phyloP scores from a whole-genome alignment of 2,797 vertebrate genomes.

The Oreochromis mossambicus region DNA sequence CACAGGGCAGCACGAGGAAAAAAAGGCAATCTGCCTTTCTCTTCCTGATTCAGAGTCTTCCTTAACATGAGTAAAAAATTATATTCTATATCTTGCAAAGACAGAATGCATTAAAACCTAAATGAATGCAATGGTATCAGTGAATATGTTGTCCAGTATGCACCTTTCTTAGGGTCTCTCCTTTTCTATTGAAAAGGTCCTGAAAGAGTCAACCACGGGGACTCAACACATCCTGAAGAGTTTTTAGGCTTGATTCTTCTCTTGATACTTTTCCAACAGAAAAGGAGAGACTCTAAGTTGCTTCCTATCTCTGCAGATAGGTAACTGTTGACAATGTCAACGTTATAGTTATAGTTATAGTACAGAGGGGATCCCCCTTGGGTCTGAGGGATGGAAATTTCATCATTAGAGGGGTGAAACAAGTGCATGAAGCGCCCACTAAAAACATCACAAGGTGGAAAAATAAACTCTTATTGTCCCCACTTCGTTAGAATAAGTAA shows the following conservation, averaged over 20 bases:
- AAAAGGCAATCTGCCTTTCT: conserved; percentile 1
- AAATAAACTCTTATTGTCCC: background rate
- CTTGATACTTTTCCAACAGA: background rate
- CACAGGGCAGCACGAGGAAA: conserved; percentile 39
- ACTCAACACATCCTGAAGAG: background rate
- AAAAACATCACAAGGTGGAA: background rate
- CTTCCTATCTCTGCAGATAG: background rate
- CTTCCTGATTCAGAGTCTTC: background rate
- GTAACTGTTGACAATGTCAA: background rate
- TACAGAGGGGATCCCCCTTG: background rate
- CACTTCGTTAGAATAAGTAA: background rate
- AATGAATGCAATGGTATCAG: background rate
- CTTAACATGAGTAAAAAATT: background rate
- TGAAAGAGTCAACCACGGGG: background rate
- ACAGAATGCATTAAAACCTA: background rate
- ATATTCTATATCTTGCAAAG: background rate
- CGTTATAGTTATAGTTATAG: background rate
- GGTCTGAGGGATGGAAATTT: background rate
- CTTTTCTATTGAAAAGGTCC: background rate
- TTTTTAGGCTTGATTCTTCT: background rate
- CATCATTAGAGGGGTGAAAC: background rate
- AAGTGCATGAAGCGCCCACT: background rate
- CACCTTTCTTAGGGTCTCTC: background rate
- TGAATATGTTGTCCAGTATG: background rate
- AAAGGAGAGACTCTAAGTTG: fast-evolving